Base-by-base conservation (phyloP, 2,113 vertebrate genomes). In the Paralichthys olivaceus region DNA sequence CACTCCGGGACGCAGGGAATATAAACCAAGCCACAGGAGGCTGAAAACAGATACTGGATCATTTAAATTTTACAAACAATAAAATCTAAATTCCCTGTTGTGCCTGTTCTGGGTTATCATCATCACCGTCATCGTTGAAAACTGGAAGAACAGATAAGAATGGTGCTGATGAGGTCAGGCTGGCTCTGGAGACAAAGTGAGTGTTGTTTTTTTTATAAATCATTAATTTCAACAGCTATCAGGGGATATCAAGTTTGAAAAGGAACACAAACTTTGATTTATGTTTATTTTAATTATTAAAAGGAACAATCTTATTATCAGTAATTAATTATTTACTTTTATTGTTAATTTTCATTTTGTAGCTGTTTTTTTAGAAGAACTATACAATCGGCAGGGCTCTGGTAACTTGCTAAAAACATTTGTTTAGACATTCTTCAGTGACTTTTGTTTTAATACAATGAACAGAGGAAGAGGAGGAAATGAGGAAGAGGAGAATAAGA, bases 111-210 rank as follows among this genome's bases (percentile, higher is more conserved):
- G 62, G 56, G 79, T 69, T 58, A 56, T 67, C 25, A 47, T 25
- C 8, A 25, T 28, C 13, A 51, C 13, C 51, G 20, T 34, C 28
- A 23, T 54, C 29, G 2, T 54, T 20, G 49, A 32, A 5, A 20
- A 8, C 4, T 13, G 32, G 20, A 54, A 67, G 20, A 7, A 7
- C 25, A 69, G 15, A 4, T 5, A 29, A 62, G 58, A 51, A 99
- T 99, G 97, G 96, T 94, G 0, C 91, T 98, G 67, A 89, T 98
- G 93, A 97, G 94, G 94, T 96, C 97, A 1, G 97, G 97, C 71
- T 98, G 96, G 97, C 93, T 99, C 53, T 98, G 97, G 97, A 94
- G 97, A 80, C 97, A 98, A 87, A 96, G 97, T 98, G 89, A 98
- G 97, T 96, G 57, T 17, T 7, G 59, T 4, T 40, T 23, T 40